Evolutionary conservation across 2,113 vertebrate genomes (phyloP), one percentile per base, ranked within the genome.

Genomic region (Carettochelys insculpta): DNA sequence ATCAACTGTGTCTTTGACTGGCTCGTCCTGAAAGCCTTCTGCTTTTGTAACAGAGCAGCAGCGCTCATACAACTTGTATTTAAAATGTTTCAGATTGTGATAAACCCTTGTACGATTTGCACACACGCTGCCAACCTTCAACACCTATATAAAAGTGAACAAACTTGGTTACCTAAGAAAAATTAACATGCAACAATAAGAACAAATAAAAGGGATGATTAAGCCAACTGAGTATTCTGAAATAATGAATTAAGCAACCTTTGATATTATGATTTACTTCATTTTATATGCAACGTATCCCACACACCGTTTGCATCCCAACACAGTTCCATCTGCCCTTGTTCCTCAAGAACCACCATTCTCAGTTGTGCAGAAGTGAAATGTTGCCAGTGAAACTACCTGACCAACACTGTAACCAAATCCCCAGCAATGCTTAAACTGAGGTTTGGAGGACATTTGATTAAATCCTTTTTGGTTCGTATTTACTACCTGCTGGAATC

Each of bases 61-160:
- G 38, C 95, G 85, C 91, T 97, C 68, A 65, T 98, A 98, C 19
- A 99, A 91, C 83, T 98, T 98, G 94, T 98, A 98, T 92, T 99
- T 99, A 96, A 98, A 99, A 93, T 99, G 98, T 89, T 98, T 98
- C 85, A 99, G 94, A 20, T 96, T 94, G 76, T 99, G 98, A 91
- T 99, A 99, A 94, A 98, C 96, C 93, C 94, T 92, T 11, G 98
- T 98, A 47, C 98, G 98, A 76, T 94, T 2, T 73, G 97, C 98
- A 97, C 98, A 99, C 71, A 98, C 97, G 1, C 9, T 0, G 2
- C 98, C 98, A 83, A 98, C 97, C 56, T 90, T 90, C 91, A 98
- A 97, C 50, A 90, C 97, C 98, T 98, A 96, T 50, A 89, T 54
- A 71, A 96, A 96, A 88, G 24, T 1, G 12, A 94, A 93, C n/a